Percentiles rank a stretch among this genome's conserved stretches.
Evolutionary conservation across 2,888 invertebrate genomes (phyloP).

Genomic region (Drosophila macrospina): DNA sequence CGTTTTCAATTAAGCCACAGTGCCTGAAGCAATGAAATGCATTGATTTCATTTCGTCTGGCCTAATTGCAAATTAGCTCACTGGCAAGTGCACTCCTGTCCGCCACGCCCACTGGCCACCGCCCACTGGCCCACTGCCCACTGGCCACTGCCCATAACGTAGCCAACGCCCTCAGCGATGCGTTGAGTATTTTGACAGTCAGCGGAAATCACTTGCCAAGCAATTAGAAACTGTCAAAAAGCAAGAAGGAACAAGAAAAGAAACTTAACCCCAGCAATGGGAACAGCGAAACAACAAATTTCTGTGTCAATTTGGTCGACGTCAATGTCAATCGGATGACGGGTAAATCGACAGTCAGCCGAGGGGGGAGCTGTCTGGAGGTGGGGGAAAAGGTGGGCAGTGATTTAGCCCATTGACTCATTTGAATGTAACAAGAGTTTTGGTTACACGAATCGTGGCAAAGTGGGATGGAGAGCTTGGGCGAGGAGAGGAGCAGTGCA

Average conservation of each 20-base stretch:
- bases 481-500: slow-evolving; percentile 38
- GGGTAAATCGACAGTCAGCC: slow-evolving; percentile 43
- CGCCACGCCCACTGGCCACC: slow-evolving; percentile 1
- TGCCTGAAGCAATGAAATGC: slow-evolving; percentile 58
- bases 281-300: slow-evolving; percentile 52
- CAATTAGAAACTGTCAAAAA: slow-evolving; percentile 73
- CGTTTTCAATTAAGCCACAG: slow-evolving; percentile 66
- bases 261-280: slow-evolving; percentile 54
- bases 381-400: slow-evolving; percentile 18
- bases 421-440: slow-evolving; percentile 60
- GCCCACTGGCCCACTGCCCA: slow-evolving; percentile 12
- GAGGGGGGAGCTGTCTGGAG: background rate
- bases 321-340: slow-evolving; percentile 69
- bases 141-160: background rate
- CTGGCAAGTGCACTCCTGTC: slow-evolving; percentile 35
- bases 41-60: slow-evolving; percentile 69
- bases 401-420: slow-evolving; percentile 20
- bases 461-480: background rate
- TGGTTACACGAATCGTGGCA: slow-evolving; percentile 13
- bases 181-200: slow-evolving; percentile 55
- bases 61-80: slow-evolving; percentile 76
- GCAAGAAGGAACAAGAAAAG: slow-evolving; percentile 23
- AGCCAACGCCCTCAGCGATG: background rate
- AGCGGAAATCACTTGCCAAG: slow-evolving; percentile 65
- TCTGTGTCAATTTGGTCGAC: slow-evolving; percentile 75